phyloP scores from a whole-genome alignment of 2,113 vertebrate species.

The Callithrix jacchus region DNA sequence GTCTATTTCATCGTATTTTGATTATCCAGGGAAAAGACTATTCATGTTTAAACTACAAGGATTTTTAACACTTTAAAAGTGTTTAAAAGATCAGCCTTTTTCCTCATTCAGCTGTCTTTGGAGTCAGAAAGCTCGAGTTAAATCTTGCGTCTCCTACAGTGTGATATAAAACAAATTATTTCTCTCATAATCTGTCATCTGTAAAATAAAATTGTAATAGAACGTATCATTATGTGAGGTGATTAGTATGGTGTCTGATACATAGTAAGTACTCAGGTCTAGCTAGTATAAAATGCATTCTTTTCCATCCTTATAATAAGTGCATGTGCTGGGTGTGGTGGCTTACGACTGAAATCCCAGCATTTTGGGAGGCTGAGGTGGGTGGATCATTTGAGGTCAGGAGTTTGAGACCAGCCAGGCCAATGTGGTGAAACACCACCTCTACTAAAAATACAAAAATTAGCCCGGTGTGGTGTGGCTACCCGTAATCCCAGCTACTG shows the following conservation, averaged over 20 bases:
- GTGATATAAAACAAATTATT: not conserved
- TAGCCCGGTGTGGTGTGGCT: too few species aligned
- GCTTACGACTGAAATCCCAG: too few species aligned
- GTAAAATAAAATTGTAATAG: not conserved
- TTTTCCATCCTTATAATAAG: not conserved
- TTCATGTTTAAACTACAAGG: not conserved
- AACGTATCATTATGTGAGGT: not conserved
- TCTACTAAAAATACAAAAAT: too few species aligned
- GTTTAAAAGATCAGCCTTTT: not conserved
- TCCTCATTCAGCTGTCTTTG: not conserved
- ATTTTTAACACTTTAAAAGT: not conserved
- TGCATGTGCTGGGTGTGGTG: not conserved
- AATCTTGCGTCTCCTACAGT: not conserved
- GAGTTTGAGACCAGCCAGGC: too few species aligned
- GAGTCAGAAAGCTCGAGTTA: not conserved
- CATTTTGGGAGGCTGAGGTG: too few species aligned
- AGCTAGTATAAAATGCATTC: not conserved
- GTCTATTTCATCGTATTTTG: not conserved
- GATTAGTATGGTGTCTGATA: not conserved
- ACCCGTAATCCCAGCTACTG: too few species aligned
- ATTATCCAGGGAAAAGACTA: not conserved
- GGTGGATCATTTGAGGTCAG: too few species aligned
- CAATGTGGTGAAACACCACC: too few species aligned
- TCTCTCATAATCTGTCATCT: not conserved
- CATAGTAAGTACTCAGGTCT: not conserved